Percentiles rank a stretch among this genome's conserved stretches.
Conservation (phyloP, 2,888 invertebrate species). For the Andrena dorsata region DNA sequence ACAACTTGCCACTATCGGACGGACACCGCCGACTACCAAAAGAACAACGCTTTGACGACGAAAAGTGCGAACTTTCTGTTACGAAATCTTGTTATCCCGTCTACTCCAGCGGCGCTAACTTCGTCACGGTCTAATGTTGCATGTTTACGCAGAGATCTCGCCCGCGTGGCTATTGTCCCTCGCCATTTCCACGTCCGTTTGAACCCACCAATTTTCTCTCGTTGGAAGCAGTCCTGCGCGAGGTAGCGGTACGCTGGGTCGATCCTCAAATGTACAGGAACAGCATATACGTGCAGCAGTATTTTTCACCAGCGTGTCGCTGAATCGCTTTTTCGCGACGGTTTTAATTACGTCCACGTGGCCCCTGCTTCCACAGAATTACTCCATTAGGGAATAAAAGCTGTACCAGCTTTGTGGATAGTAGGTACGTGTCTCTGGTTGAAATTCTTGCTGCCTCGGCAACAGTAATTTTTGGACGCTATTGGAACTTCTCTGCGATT, state of each 20-base stretch:
- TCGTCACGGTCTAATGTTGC: too few species aligned
- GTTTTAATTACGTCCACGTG: slow-evolving; percentile 44
- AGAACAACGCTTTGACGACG: slow-evolving; percentile 19
- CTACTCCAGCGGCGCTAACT: background rate
- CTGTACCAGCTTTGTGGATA: slow-evolving; percentile 30
- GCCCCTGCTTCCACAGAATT: slow-evolving; percentile 23
- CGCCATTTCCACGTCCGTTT: too few species aligned
- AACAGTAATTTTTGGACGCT: slow-evolving; percentile 11
- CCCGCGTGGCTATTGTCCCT: too few species aligned
- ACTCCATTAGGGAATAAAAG: slow-evolving; percentile 48
- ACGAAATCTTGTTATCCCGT: background rate
- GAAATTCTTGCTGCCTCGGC: slow-evolving; percentile 19
- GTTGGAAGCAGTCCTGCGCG: background rate
- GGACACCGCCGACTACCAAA: background rate
- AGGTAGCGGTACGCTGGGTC: background rate
- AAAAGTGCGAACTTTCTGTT: background rate
- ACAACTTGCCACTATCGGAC: slow-evolving; percentile 43
- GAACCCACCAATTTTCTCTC: too few species aligned
- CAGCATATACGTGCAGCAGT: background rate
- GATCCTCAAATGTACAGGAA: background rate
- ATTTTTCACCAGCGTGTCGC: background rate
- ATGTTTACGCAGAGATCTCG: too few species aligned
- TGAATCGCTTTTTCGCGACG: slow-evolving; percentile 12
- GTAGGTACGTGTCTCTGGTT: slow-evolving; percentile 15
- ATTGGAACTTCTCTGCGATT: background rate